Evolutionary conservation across 2,888 invertebrate species (phyloP).

Genomic region (Phyllotreta striolata): DNA sequence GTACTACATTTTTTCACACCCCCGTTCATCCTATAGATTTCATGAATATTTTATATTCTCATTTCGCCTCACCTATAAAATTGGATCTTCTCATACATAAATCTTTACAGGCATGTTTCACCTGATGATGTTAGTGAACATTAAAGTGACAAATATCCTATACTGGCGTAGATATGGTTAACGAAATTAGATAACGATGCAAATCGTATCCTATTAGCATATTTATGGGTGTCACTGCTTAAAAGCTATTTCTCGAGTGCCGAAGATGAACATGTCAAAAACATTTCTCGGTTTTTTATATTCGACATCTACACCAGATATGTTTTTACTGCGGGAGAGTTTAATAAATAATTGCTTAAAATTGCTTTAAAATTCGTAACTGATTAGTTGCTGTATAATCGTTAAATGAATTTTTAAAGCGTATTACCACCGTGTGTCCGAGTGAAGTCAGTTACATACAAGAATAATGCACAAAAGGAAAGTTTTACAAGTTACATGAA

Average conservation of each 20-base stretch:
- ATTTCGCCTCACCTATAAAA: constrained; percentile 23
- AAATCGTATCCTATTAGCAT: constrained; percentile 36
- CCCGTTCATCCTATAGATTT: constrained; percentile 15
- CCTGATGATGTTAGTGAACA: constrained; percentile 39
- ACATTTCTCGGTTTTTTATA: constrained; percentile 28
- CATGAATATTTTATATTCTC: constrained; percentile 27
- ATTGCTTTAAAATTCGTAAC: no score
- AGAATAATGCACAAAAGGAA: no score
- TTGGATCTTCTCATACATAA: constrained; percentile 31
- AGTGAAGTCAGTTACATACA: no score
- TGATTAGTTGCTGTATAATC: no score
- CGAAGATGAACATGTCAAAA: constrained; percentile 30
- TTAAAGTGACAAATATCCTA: constrained; percentile 40
- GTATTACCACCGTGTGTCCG: no score
- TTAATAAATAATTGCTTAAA: no score
- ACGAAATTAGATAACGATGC: constrained; percentile 38
- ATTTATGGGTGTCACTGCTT: constrained; percentile 35
- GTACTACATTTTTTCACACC: constrained; percentile 25
- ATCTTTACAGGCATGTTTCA: constrained; percentile 30
- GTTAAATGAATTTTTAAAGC: no score
- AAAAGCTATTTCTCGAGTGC: constrained; percentile 29
- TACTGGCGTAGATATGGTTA: constrained; percentile 29
- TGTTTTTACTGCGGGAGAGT: neutral
- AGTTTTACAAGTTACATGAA: no score
- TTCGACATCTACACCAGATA: constrained; percentile 5